Percentiles rank a stretch among this genome's conserved stretches.
Evolutionary conservation across 2,797 vertebrate species (phyloP).

Genomic region (Liasis olivaceus): DNA sequence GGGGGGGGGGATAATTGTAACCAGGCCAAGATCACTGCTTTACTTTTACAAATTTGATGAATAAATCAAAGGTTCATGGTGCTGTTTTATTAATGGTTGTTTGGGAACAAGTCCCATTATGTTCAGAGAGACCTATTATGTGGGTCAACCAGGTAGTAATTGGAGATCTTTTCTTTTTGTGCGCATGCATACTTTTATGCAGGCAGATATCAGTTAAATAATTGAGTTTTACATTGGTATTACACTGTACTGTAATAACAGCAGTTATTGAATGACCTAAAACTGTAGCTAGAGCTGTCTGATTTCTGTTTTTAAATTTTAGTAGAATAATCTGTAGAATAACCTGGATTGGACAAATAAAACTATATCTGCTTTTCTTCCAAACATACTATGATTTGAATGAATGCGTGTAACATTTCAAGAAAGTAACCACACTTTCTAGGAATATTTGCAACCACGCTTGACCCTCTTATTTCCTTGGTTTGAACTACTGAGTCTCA

Average conservation of each 20-base stretch:
- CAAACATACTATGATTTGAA: background rate
- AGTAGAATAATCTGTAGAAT: background rate
- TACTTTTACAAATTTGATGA: background rate
- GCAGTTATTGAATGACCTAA: background rate
- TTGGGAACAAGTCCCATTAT: background rate
- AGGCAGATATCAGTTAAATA: background rate
- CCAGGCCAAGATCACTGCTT: background rate
- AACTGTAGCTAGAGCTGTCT: background rate
- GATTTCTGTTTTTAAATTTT: background rate
- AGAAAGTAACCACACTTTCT: background rate
- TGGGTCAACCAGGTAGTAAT: background rate
- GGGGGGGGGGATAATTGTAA: background rate
- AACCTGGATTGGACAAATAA: background rate
- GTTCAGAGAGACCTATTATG: background rate
- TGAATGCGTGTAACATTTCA: background rate
- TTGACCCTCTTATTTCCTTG: background rate
- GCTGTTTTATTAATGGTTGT: background rate
- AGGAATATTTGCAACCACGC: background rate
- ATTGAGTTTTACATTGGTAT: background rate
- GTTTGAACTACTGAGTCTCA: background rate
- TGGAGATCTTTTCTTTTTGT: background rate
- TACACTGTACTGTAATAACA: background rate
- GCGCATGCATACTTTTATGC: background rate
- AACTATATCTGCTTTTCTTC: background rate
- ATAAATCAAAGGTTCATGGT: background rate